Percentiles rank a stretch among this genome's conserved stretches.
These are phyloP conservation scores for Hydrozoanthus tunicans DNA, from an alignment of 64 coral and sea anemone genomes.

Conservation along the genomic window DNA sequence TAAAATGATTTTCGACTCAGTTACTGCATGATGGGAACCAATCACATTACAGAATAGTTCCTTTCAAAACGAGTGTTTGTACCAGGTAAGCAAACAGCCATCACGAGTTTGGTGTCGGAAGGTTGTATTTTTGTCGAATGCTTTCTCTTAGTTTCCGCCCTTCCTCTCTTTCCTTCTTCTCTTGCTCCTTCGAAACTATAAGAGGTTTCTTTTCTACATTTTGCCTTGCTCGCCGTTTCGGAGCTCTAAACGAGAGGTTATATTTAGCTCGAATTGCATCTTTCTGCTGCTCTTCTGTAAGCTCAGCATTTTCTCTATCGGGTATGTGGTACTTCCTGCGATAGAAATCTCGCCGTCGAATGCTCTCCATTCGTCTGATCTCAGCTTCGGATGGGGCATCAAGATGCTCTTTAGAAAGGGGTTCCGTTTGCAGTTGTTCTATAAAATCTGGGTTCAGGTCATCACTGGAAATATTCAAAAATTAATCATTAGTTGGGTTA, in stretches of 20 bases:
- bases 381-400: conserved; percentile 43
- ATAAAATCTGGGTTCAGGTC: conserved; percentile 60
- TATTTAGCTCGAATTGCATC: conserved; percentile 66
- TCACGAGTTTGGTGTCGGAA: conserved; percentile 50
- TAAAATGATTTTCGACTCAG: too few species aligned
- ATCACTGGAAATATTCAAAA: conserved; percentile 40
- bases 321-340: conserved; percentile 84
- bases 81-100: too few species aligned
- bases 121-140: conserved; percentile 85
- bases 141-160: conserved; percentile 76
- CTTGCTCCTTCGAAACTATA: conserved; percentile 70
- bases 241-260: conserved; percentile 59
- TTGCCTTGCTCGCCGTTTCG: background rate
- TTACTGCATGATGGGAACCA: too few species aligned
- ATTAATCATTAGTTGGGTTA: background rate
- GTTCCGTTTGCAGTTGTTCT: conserved; percentile 16
- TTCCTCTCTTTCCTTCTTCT: conserved; percentile 73
- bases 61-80: too few species aligned
- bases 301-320: conserved; percentile 24
- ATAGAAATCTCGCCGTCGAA: conserved; percentile 66
- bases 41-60: too few species aligned
- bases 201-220: conserved; percentile 52
- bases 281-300: conserved; percentile 37
- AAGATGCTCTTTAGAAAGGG: conserved; percentile 27
- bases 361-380: conserved; percentile 78